Percentiles rank a stretch among this genome's conserved stretches.
phyloP scores from a whole-genome alignment of 2,113 vertebrate genomes.

The Anarrhichthys ocellatus region DNA sequence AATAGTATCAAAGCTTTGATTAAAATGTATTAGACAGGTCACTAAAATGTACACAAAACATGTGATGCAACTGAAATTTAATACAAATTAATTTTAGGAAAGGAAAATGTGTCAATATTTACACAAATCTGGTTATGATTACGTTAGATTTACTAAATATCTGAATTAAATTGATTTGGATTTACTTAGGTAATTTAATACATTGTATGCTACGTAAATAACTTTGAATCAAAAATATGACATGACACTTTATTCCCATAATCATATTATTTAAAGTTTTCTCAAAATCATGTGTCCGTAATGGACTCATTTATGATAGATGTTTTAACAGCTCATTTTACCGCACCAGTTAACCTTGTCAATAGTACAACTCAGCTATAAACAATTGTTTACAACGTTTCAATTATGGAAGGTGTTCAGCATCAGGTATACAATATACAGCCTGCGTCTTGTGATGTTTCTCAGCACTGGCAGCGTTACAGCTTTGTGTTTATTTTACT shows the following conservation, averaged over 20 bases:
- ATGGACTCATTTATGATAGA: neutral
- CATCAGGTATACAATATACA: neutral
- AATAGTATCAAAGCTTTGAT: neutral
- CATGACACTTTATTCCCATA: neutral
- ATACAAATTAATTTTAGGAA: neutral
- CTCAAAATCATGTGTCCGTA: neutral
- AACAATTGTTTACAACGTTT: neutral
- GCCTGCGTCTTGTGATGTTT: neutral
- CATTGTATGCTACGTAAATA: neutral
- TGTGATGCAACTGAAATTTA: neutral
- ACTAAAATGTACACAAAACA: neutral
- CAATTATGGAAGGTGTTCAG: too few relatives aligned
- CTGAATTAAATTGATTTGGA: neutral
- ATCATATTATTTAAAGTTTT: neutral
- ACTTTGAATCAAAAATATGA: neutral
- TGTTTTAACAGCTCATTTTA: neutral
- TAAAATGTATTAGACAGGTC: neutral
- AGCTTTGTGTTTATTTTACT: neutral
- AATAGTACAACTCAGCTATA: neutral
- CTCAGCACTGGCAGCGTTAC: neutral
- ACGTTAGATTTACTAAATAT: neutral
- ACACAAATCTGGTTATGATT: neutral
- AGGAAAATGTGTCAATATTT: neutral
- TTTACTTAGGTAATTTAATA: neutral
- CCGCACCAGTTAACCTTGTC: neutral